A percentile compares a stretch with the other conserved stretches of the same genome.
Conservation (phyloP, 53 echinoderm and acorn worm species). For the Echinometra lucunter region DNA sequence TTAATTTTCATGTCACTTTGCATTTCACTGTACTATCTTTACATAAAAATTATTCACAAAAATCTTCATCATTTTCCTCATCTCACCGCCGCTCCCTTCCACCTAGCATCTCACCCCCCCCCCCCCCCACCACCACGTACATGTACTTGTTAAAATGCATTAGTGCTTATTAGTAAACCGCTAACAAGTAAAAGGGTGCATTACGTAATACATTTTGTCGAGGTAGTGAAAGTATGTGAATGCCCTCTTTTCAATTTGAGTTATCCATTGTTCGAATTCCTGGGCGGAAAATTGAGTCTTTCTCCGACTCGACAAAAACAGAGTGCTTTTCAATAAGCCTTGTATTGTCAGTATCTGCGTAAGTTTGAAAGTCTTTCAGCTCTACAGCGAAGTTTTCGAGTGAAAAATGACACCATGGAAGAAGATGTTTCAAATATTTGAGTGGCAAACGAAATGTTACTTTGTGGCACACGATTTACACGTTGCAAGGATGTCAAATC, state of each 20-base stretch:
- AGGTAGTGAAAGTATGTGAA: constrained; percentile 22
- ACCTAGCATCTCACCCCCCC: background rate
- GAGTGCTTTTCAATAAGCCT: constrained; percentile 58
- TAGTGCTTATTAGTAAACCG: constrained; percentile 66
- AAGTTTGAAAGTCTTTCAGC: constrained; percentile 15
- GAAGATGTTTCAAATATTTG: background rate
- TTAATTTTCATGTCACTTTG: background rate
- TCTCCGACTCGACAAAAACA: constrained; percentile 38
- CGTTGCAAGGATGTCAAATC: too few relatives aligned
- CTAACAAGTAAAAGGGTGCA: constrained; percentile 42
- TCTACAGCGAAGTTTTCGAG: constrained; percentile 47
- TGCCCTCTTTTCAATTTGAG: constrained; percentile 52
- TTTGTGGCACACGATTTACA: too few relatives aligned
- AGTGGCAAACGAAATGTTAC: background rate
- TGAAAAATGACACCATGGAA: constrained; percentile 12
- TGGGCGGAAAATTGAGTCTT: constrained; percentile 63
- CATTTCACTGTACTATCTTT: background rate
- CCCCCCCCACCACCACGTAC: background rate
- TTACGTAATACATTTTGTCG: constrained; percentile 60
- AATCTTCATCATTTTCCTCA: too few relatives aligned
- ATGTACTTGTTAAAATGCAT: constrained; percentile 50
- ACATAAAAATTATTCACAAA: too few relatives aligned
- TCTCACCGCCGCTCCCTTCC: too few relatives aligned
- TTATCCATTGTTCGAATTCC: constrained; percentile 59
- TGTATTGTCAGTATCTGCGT: constrained; percentile 14